Base-by-base conservation (phyloP, 1,140 invertebrate genomes). In the Aphaenogaster floridana region DNA sequence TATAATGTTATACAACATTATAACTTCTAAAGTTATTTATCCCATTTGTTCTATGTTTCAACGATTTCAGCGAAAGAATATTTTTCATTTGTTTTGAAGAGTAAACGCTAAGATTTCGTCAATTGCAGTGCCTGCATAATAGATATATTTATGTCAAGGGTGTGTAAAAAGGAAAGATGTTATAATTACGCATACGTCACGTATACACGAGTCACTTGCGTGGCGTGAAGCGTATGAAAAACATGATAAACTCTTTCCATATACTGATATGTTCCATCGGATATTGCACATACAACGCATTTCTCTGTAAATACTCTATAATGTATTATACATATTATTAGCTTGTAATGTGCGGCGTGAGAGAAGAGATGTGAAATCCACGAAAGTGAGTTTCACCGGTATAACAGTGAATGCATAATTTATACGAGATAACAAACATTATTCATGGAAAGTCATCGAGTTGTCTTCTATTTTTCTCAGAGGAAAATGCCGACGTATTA, bases 231-330 rank as follows among this genome's bases (percentile, higher is more conserved):
- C 15, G 17, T 52, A 80, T 8, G 3, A 57, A 17, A 57, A 81
- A 57, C 8, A 45, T 59, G 28, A 68, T 42, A 17, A 39, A 21
- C 0, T 52, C 17, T 54, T 74, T 78, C 8, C 21, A 42, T 64
- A 21, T 17, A 13, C 4, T 15, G 28, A 11, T 79, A 54, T 52
- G 69, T 39, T 52, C 17, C 36, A 15, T 11, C 17, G 28, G 21
- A 4, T 71, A 13, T 57, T 45, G 15, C n/a, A 28, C 50, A 54
- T 21, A 45, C 0, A n/a, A 50, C 9, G 64, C 79, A 81, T 71
- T 81, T 84, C 3, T 74, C 1, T 84, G 80, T 84, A 84, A 84
- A 84, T 84, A 84, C 39, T 72, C 64, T 69, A 39, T 59, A 84
- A 28, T 69, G 13, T 84, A 74, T 59, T 59, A 59, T 81, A 71